Conservation (phyloP, 1,140 invertebrate species). For the Drosophila neocordata region DNA sequence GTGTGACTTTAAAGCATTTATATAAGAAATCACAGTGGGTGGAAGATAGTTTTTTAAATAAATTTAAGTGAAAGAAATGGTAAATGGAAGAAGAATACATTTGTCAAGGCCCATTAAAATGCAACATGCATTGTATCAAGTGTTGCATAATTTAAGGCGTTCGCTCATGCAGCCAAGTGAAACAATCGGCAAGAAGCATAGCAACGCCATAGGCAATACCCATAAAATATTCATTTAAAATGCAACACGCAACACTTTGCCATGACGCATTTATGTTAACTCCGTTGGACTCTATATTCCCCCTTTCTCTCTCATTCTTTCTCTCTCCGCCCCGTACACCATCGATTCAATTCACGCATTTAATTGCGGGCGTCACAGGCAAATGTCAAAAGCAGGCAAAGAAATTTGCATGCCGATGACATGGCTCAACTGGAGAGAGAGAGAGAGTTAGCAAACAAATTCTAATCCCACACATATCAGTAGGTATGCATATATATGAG, state of each 20-base stretch:
- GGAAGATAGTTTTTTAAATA: neutral
- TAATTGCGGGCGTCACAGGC: constrained; percentile 55
- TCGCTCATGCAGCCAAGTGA: constrained; percentile 48
- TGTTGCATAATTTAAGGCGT: constrained; percentile 77
- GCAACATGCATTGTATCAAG: constrained; percentile 69
- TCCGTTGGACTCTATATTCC: neutral
- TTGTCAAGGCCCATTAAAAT: constrained; percentile 56
- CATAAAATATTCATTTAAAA: constrained; percentile 80
- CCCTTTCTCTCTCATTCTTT: too few species aligned
- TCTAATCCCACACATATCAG: constrained; percentile 38
- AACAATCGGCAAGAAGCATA: constrained; percentile 21
- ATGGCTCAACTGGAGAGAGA: constrained; percentile 45
- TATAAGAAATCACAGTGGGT: neutral
- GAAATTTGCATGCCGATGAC: constrained; percentile 55
- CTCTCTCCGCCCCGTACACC: too few species aligned
- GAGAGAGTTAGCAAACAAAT: constrained; percentile 34
- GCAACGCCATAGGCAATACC: constrained; percentile 46
- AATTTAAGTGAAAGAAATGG: neutral
- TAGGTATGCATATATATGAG: constrained; percentile 2
- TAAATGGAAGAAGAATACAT: neutral
- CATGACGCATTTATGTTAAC: constrained; percentile 58
- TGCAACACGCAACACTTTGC: constrained; percentile 77
- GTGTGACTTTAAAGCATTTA: constrained; percentile 4
- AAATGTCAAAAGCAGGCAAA: constrained; percentile 39
- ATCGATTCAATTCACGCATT: constrained; percentile 39